These are phyloP conservation scores for Cydia strobilella DNA, from an alignment of 1,140 invertebrate genomes.

Conservation along the genomic window DNA sequence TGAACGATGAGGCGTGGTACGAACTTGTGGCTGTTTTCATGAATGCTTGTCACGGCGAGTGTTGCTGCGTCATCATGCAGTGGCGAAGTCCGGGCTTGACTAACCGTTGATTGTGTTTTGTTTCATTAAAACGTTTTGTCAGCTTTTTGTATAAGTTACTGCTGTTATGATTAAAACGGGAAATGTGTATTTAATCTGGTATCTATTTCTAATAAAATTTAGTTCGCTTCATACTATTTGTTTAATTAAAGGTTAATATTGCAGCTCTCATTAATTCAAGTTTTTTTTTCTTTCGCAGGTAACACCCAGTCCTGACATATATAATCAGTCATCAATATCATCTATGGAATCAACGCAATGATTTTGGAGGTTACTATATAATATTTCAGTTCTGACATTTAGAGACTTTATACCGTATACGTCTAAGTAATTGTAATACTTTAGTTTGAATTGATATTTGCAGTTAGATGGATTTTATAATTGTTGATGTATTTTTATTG, in stretches of 20 bases:
- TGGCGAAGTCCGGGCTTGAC: neutral
- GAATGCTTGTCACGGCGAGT: neutral
- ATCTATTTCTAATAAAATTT: neutral
- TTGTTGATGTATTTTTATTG: too few relatives aligned
- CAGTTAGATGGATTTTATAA: too few relatives aligned
- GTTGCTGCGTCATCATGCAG: constrained; percentile 16
- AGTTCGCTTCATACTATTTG: neutral
- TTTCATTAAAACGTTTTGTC: constrained; percentile 30
- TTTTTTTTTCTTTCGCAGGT: constrained; percentile 1
- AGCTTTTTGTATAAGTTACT: constrained; percentile 17
- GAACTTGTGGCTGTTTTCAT: neutral
- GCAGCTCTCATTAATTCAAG: neutral
- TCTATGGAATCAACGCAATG: neutral
- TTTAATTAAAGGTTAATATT: too few relatives aligned
- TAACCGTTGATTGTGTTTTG: constrained; percentile 30
- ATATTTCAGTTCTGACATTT: too few relatives aligned
- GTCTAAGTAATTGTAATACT: too few relatives aligned
- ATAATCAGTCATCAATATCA: neutral
- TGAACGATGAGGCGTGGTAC: neutral
- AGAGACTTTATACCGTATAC: too few relatives aligned
- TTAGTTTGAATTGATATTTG: too few relatives aligned
- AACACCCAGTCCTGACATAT: neutral
- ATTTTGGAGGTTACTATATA: too few relatives aligned
- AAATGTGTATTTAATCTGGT: neutral
- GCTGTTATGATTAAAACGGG: neutral